A percentile compares a stretch with the other conserved stretches of the same genome.
These are phyloP conservation scores for Mesorhabditis sp. DNA, from an alignment of 2,888 invertebrate species.

Conservation along the genomic window DNA sequence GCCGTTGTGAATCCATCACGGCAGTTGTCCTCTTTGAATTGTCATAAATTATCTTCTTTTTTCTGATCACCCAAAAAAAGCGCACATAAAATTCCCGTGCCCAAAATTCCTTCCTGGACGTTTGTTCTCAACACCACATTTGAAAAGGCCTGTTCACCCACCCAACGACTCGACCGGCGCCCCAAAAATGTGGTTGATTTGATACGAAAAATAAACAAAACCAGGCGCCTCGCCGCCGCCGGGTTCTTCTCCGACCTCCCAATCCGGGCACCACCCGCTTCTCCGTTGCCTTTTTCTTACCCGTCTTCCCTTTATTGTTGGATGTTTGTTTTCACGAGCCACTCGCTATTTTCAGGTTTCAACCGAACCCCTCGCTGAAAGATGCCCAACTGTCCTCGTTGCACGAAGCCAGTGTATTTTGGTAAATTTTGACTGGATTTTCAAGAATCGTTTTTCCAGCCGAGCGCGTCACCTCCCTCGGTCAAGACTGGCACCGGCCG, in stretches of 20 bases:
- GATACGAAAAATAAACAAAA: slow-evolving; percentile 5
- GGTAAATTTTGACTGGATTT: slow-evolving; percentile 31
- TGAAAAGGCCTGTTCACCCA: too few species aligned
- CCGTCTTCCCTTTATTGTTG: background rate
- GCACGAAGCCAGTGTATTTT: slow-evolving; percentile 56
- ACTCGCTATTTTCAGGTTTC: background rate
- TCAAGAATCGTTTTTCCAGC: slow-evolving; percentile 60
- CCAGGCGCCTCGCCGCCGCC: background rate
- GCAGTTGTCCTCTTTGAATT: too few species aligned
- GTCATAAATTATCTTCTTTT: too few species aligned
- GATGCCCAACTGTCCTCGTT: slow-evolving; percentile 55
- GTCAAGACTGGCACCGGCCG: slow-evolving; percentile 72
- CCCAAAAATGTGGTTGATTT: background rate
- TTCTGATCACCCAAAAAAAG: too few species aligned
- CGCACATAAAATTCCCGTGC: too few species aligned
- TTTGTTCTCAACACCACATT: too few species aligned
- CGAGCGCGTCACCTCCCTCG: slow-evolving; percentile 71
- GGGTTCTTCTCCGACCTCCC: background rate
- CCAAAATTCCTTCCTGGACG: too few species aligned
- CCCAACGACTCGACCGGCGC: too few species aligned
- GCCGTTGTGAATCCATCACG: too few species aligned
- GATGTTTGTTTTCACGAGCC: background rate
- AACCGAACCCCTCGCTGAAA: slow-evolving; percentile 7
- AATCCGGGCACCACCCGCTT: background rate
- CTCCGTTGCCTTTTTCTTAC: background rate